phyloP scores from a whole-genome alignment of 2,888 invertebrate species.

The Altica lythri region DNA sequence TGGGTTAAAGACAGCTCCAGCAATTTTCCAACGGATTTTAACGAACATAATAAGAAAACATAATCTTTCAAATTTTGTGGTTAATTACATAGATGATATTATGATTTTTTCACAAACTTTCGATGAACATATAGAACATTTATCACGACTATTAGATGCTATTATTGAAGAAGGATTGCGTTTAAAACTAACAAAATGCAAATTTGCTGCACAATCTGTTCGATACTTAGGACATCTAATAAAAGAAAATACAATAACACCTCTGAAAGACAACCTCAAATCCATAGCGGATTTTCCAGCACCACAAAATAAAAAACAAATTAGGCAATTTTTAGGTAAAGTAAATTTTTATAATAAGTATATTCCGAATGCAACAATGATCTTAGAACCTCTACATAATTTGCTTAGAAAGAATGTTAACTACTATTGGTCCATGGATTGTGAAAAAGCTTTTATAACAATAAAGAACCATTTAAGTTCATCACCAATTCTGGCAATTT shows the following conservation, averaged over 20 bases:
- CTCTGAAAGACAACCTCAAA: conserved; percentile 13
- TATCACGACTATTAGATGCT: conserved; percentile 7
- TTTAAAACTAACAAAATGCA: conserved; percentile 22
- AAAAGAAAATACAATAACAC: conserved; percentile 12
- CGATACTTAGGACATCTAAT: conserved; percentile 19
- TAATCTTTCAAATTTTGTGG: conserved; percentile 6
- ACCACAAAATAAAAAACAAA: conserved; percentile 11
- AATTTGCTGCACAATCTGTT: conserved; percentile 10
- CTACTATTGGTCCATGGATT: background rate
- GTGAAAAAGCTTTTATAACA: background rate
- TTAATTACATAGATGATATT: conserved; percentile 24
- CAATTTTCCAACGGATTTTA: conserved; percentile 18
- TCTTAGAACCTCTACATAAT: background rate
- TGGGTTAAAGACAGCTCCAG: conserved; percentile 15
- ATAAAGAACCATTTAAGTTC: background rate
- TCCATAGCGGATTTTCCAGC: conserved; percentile 4
- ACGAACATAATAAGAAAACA: conserved; percentile 17
- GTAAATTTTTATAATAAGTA: background rate
- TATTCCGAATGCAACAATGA: background rate
- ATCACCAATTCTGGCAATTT: background rate
- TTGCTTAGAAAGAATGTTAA: background rate
- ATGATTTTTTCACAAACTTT: conserved; percentile 20
- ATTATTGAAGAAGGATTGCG: conserved; percentile 16
- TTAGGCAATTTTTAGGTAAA: conserved; percentile 11
- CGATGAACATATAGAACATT: conserved; percentile 5